Base-by-base conservation (phyloP, 2,797 vertebrate genomes). In the Galaxias olidus region DNA sequence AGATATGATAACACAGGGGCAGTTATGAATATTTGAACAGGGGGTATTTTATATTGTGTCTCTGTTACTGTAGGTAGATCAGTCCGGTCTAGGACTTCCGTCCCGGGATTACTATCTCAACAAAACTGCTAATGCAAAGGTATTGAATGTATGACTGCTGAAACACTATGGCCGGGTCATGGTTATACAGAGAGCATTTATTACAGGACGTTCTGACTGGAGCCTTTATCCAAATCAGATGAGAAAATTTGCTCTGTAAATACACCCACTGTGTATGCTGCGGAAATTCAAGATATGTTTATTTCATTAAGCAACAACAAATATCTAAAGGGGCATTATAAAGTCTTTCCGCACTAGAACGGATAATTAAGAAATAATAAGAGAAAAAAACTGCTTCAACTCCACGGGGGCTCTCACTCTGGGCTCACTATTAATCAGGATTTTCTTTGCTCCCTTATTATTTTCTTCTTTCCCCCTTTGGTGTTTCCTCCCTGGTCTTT, bases 41-140 rank as follows among this genome's bases (percentile, higher is more conserved):
- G 62, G 49, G 54, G 15, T 42, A 12, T 53, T 11, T 80, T 42
- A 77, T 18, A 3, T 4, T 4, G 57, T 78, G 56, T 84, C 69
- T 59, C 45, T 79, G 66, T 78, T 80, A 59, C 57, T 71, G 8
- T 63, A 98, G 96, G 93, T 98, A 66, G 96, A 99, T 86, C 98
- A 99, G 84, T 96, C 95, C 0, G 98, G 95, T 45, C 88, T 99
- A 59, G 96, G 95, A 10, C 82, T 99, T 44, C 97, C 97, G 0
- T 99, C 98, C 0, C 88, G 96, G 60, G 95, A 98, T 72, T 98
- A 96, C 84, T 99, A 99, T 87, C 93, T 99, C 87, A 99, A 99
- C 88, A 96, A 93, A 87, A 98, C 97, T 0, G 93, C 95, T 74
- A 98, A 99, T 0, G 93, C 95, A 84, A 98, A 98, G 94, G 98